These are phyloP conservation scores for Hartigia nigra DNA, from an alignment of 2,888 invertebrate species.

Conservation along the genomic window DNA sequence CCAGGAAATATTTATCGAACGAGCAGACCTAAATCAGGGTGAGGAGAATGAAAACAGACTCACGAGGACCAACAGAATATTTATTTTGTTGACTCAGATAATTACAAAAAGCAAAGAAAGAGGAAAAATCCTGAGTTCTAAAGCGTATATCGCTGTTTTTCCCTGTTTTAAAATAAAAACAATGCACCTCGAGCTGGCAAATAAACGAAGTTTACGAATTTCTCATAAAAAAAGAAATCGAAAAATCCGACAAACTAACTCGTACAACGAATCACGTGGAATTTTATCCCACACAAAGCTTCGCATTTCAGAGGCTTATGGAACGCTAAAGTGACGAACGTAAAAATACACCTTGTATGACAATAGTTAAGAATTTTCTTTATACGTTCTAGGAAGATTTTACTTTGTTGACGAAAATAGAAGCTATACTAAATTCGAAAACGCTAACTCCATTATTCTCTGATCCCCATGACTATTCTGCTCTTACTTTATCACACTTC, in stretches of 20 bases:
- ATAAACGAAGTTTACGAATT: neutral
- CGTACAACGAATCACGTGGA: conserved; percentile 17
- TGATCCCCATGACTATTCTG: conserved; percentile 21
- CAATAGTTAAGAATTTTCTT: neutral
- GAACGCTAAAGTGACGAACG: neutral
- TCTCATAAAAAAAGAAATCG: neutral
- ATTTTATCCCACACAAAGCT: conserved; percentile 22
- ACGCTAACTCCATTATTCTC: conserved; percentile 21
- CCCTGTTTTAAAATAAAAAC: too few species aligned
- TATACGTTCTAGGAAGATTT: conserved; percentile 10
- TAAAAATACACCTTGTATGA: conserved; percentile 9
- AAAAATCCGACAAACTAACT: neutral
- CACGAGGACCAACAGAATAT: too few species aligned
- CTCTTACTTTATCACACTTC: conserved; percentile 25
- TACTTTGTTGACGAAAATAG: conserved; percentile 18
- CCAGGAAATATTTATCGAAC: too few species aligned
- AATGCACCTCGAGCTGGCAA: too few species aligned
- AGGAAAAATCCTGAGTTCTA: too few species aligned
- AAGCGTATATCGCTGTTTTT: too few species aligned
- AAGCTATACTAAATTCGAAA: conserved; percentile 29
- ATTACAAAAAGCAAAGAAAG: too few species aligned
- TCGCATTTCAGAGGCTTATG: conserved; percentile 18
- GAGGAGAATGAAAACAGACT: too few species aligned
- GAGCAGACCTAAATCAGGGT: too few species aligned
- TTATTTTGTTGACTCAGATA: too few species aligned